A percentile compares a stretch with the other conserved stretches of the same genome.
Conservation (phyloP, 2,797 vertebrate species). For the Aotus griseimembra region DNA sequence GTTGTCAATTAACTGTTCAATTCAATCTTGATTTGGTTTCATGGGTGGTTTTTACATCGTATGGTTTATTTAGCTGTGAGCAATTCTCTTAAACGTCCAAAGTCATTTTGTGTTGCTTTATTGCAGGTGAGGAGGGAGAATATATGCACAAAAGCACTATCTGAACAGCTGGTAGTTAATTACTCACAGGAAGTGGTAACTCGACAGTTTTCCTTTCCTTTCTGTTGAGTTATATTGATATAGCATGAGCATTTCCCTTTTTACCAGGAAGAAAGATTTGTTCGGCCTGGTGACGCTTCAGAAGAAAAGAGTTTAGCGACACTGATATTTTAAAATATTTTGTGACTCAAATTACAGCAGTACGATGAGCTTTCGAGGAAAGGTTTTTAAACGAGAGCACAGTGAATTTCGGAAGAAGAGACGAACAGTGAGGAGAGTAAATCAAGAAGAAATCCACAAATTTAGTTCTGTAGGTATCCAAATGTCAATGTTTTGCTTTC, state of each 20-base stretch:
- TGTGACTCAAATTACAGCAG: slow-evolving; percentile 56
- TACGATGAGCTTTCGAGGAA: slow-evolving; percentile 95
- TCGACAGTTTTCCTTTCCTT: slow-evolving; percentile 83
- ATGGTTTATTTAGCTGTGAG: not conserved
- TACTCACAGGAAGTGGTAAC: slow-evolving; percentile 85
- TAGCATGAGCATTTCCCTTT: slow-evolving; percentile 83
- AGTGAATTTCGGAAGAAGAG: slow-evolving; percentile 92
- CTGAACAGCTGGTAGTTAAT: slow-evolving; percentile 69
- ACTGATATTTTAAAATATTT: slow-evolving; percentile 63
- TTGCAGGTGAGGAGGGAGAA: not conserved
- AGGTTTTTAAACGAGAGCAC: slow-evolving; percentile 87
- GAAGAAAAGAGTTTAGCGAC: slow-evolving; percentile 63
- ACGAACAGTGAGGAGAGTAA: slow-evolving; percentile 87
- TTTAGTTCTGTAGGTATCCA: slow-evolving; percentile 94
- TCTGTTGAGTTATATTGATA: slow-evolving; percentile 80
- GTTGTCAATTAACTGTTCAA: not conserved
- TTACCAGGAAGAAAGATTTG: slow-evolving; percentile 65
- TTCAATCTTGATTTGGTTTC: not conserved
- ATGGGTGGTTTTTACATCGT: not conserved
- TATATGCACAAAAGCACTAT: not conserved
- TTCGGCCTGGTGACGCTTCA: slow-evolving; percentile 73
- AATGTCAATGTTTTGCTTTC: not conserved
- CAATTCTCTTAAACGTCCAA: not conserved
- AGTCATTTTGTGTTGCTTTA: not conserved
- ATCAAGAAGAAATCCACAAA: slow-evolving; percentile 88